phyloP scores from a whole-genome alignment of 2,797 vertebrate species.

The Pygocentrus nattereri region DNA sequence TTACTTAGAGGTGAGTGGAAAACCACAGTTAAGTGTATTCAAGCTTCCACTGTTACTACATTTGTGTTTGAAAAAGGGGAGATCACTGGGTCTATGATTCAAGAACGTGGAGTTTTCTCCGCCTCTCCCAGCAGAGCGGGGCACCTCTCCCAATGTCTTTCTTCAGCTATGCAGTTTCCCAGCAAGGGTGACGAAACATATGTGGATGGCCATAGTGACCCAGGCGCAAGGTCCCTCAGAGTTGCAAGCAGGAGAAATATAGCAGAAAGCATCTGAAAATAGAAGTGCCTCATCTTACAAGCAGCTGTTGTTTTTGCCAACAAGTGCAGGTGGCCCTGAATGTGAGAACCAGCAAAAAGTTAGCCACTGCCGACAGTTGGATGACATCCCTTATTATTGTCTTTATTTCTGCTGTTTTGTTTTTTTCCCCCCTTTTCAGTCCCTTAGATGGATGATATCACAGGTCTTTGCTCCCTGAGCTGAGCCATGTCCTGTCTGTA shows the following conservation, averaged over 20 bases:
- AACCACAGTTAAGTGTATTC: not conserved
- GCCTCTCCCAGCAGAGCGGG: slow-evolving; percentile 54
- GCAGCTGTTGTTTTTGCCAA: slow-evolving; percentile 97
- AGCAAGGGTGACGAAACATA: slow-evolving; percentile 76
- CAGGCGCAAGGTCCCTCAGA: slow-evolving; percentile 75
- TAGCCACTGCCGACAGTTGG: slow-evolving; percentile 65
- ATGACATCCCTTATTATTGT: slow-evolving; percentile 66
- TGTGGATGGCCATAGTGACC: slow-evolving; percentile 65
- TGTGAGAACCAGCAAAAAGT: slow-evolving; percentile 65
- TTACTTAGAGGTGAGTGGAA: not conserved
- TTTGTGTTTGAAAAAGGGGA: slow-evolving; percentile 59
- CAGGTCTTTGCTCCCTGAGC: slow-evolving; percentile 62
- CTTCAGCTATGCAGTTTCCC: slow-evolving; percentile 79
- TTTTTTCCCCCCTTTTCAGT: slow-evolving; percentile 54
- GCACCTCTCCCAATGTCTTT: slow-evolving; percentile 74
- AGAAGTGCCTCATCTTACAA: slow-evolving; percentile 91
- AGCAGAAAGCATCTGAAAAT: slow-evolving; percentile 84
- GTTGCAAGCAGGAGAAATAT: slow-evolving; percentile 80
- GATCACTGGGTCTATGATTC: not conserved
- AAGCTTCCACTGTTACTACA: slow-evolving; percentile 52
- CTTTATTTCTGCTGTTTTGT: slow-evolving; percentile 31
- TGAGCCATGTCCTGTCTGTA: slow-evolving; percentile 73
- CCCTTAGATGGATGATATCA: slow-evolving; percentile 71
- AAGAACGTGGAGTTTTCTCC: not conserved
- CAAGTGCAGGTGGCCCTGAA: slow-evolving; percentile 89